A percentile compares a stretch with the other conserved stretches of the same genome.
phyloP scores from a whole-genome alignment of 2,113 vertebrate species.

The Mandrillus leucophaeus region DNA sequence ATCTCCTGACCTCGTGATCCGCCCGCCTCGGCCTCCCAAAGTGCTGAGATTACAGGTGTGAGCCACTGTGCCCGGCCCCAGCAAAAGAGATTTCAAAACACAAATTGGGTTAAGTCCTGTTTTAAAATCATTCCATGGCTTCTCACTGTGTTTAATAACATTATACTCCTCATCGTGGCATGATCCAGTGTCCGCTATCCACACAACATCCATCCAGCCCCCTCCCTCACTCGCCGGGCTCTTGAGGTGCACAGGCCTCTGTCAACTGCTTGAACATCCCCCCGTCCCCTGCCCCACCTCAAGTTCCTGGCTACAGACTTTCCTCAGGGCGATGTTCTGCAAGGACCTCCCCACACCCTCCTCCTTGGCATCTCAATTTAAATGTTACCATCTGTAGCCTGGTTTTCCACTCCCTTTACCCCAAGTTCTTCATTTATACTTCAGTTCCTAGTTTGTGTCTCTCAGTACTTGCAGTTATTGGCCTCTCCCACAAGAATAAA shows the following conservation, averaged over 20 bases:
- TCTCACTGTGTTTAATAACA: conserved; percentile 16
- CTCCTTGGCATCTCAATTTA: neutral
- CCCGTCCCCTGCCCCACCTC: no score
- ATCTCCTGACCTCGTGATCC: no score
- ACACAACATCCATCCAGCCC: neutral
- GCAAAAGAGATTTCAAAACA: conserved; percentile 39
- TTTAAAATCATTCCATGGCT: neutral
- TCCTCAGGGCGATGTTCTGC: neutral
- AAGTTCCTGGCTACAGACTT: neutral
- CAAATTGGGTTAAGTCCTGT: neutral
- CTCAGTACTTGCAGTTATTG: neutral
- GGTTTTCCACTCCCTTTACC: neutral
- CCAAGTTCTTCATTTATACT: neutral
- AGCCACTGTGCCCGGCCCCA: neutral
- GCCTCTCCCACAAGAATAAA: neutral
- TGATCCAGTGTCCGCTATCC: neutral
- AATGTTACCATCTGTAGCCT: neutral
- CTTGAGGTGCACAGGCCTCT: neutral
- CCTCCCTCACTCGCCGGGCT: neutral
- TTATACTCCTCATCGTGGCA: neutral
- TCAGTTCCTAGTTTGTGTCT: neutral
- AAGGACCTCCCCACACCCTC: neutral
- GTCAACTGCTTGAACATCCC: neutral
- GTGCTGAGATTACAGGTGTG: no score
- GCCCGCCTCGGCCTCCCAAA: no score